These are phyloP conservation scores for Castor canadensis DNA, from an alignment of 2,113 vertebrate species.

Conservation along the genomic window DNA sequence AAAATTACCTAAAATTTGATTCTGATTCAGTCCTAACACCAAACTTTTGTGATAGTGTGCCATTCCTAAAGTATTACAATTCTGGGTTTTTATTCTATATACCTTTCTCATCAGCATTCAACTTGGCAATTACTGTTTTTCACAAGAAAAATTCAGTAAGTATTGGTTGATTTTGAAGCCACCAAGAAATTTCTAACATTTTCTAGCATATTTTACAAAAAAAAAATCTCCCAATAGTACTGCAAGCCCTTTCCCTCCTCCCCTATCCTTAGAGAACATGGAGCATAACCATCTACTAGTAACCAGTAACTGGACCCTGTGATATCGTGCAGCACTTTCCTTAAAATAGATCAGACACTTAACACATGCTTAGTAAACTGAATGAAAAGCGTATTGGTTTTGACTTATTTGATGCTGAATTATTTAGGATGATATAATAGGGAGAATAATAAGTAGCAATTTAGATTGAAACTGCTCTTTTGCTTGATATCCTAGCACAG, in stretches of 20 bases:
- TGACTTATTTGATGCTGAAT: constrained; percentile 33
- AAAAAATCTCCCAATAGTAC: not conserved
- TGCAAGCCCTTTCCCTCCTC: not conserved
- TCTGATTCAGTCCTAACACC: not conserved
- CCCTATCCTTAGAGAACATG: not conserved
- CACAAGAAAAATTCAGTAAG: not conserved
- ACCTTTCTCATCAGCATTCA: not conserved
- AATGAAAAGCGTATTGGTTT: constrained; percentile 35
- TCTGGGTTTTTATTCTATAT: not conserved
- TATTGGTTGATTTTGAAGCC: constrained; percentile 28
- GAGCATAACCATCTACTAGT: not conserved
- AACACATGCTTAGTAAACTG: constrained; percentile 26
- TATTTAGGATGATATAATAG: constrained; percentile 18
- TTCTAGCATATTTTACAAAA: not conserved
- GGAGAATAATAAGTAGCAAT: constrained; percentile 31
- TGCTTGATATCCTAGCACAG: not conserved
- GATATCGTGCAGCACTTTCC: not conserved
- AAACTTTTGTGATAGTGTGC: not conserved
- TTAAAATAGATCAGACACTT: not conserved
- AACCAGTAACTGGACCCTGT: not conserved
- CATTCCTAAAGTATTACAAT: not conserved
- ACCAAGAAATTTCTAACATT: not conserved
- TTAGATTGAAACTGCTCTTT: constrained; percentile 1
- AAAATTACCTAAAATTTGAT: constrained; percentile 20
- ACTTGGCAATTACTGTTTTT: not conserved